Evolutionary conservation across 2,113 vertebrate genomes (phyloP), one percentile per base, ranked within the genome.

Genomic region (Suncus etruscus): DNA sequence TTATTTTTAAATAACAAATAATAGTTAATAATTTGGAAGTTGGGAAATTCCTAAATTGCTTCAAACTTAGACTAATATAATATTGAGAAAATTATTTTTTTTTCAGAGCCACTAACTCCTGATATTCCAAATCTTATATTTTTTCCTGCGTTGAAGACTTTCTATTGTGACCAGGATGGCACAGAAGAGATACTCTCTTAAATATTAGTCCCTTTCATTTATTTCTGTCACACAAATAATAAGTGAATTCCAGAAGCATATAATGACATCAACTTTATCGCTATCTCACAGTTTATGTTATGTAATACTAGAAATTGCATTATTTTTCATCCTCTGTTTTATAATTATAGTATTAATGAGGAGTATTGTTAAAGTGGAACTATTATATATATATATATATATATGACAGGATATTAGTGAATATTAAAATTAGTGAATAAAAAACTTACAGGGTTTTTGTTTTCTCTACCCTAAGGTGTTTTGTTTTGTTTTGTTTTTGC

Each of bases 271-370:
- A 96, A 54, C 50, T 25, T 24, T 87, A 50, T 47, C 93, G 54
- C 72, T 9, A 1, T 94, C 92, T 63, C 45, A 78, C 45, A 45
- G 89, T 94, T 92, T 58, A 85, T 10, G 25, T 54, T 91, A 45
- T 78, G 45, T 31, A n/a, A 73, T 24, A 0, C 0, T 80, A 24
- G 94, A 95, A 91, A 91, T 95, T 78, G 65, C 12, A 27, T 27
- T 96, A 47, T 86, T 91, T 12, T 90, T 94, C 58, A 14, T 74
- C 68, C 86, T 95, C 87, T 81, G 15, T 87, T 87, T 81, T 72
- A 72, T 93, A 63, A 86, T 50, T 51, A 80, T 18, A 61, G 10
- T 65, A 29, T 86, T 50, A 91, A 94, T 85, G 48, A 68, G 18
- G 45, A 1, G 82, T 86, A 20, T 0, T 0, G n/a, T 78, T 32